Evolutionary conservation across 2,888 invertebrate genomes (phyloP).

Genomic region (Agrotis exclamationis): DNA sequence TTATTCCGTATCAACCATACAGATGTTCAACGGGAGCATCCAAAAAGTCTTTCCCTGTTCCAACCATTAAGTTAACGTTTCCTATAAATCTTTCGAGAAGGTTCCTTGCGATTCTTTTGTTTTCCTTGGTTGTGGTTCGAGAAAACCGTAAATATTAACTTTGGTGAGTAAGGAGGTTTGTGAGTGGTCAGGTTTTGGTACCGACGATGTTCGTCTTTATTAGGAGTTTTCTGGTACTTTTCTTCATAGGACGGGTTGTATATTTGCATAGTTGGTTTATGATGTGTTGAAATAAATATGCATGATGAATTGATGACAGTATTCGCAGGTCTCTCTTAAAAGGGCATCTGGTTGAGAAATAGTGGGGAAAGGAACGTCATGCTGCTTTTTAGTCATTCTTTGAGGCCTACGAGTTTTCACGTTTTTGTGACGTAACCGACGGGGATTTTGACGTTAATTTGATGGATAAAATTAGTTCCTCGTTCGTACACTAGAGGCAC

Average conservation of each 20-base stretch:
- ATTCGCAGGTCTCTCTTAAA: no score
- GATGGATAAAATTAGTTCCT: no score
- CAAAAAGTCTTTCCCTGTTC: slow-evolving; percentile 86
- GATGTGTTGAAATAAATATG: background rate
- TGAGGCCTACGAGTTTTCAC: no score
- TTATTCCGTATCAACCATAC: slow-evolving; percentile 69
- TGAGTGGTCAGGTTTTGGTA: slow-evolving; percentile 45
- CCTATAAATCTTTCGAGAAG: slow-evolving; percentile 80
- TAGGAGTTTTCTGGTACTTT: slow-evolving; percentile 17
- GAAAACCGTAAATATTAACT: slow-evolving; percentile 61
- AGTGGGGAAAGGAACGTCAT: no score
- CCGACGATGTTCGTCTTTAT: slow-evolving; percentile 40
- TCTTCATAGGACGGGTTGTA: background rate
- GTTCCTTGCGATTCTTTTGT: slow-evolving; percentile 73
- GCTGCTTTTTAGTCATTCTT: no score
- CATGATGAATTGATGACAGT: no score
- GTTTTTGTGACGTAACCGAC: no score
- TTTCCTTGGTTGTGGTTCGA: slow-evolving; percentile 61
- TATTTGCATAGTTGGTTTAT: slow-evolving; percentile 5
- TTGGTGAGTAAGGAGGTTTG: slow-evolving; percentile 51
- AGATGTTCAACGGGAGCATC: slow-evolving; percentile 68
- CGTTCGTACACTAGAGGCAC: no score
- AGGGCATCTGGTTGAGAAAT: no score
- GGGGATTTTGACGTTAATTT: no score
- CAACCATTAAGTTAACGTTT: slow-evolving; percentile 83